Evolutionary conservation across 2,888 invertebrate genomes (phyloP).

Genomic region (Mimumesa dahlbomi): DNA sequence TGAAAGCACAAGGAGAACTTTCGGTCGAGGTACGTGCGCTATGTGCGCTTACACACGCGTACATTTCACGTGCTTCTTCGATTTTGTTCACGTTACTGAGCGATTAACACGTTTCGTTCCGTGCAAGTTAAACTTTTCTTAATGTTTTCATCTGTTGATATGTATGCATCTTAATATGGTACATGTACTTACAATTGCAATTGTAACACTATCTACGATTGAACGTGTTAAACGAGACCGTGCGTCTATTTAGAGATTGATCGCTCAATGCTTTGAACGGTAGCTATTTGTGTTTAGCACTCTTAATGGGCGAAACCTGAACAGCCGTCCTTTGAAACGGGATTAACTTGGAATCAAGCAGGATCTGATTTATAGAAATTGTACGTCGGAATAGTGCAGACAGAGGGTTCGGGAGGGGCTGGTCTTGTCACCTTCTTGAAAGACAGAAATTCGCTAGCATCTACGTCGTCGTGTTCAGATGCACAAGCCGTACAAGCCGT

Average conservation of each 20-base stretch:
- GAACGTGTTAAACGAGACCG: too few relatives aligned
- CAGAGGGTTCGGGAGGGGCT: slow-evolving; percentile 81
- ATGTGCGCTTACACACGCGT: too few relatives aligned
- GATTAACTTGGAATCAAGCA: slow-evolving; percentile 59
- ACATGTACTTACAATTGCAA: too few relatives aligned
- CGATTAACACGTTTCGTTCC: too few relatives aligned
- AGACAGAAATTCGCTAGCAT: slow-evolving; percentile 73
- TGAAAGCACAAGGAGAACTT: slow-evolving; percentile 91
- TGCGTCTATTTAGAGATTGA: too few relatives aligned
- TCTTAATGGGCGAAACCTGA: slow-evolving; percentile 53
- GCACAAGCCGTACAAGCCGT: too few relatives aligned
- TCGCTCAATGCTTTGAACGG: slow-evolving; percentile 48
- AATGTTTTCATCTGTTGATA: too few relatives aligned
- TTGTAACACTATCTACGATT: too few relatives aligned
- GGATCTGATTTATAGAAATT: slow-evolving; percentile 83
- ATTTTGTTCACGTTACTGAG: too few relatives aligned
- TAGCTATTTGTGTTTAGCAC: slow-evolving; percentile 55
- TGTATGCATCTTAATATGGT: too few relatives aligned
- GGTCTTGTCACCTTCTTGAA: slow-evolving; percentile 76
- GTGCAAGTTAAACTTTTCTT: too few relatives aligned
- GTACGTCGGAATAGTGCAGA: slow-evolving; percentile 83
- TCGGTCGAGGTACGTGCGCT: slow-evolving; percentile 90
- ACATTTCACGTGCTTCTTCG: too few relatives aligned
- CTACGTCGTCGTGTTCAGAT: slow-evolving; percentile 48
- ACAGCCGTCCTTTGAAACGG: slow-evolving; percentile 63